phyloP scores from a whole-genome alignment of 2,888 invertebrate species.

The Exephanes ischioxanthus region DNA sequence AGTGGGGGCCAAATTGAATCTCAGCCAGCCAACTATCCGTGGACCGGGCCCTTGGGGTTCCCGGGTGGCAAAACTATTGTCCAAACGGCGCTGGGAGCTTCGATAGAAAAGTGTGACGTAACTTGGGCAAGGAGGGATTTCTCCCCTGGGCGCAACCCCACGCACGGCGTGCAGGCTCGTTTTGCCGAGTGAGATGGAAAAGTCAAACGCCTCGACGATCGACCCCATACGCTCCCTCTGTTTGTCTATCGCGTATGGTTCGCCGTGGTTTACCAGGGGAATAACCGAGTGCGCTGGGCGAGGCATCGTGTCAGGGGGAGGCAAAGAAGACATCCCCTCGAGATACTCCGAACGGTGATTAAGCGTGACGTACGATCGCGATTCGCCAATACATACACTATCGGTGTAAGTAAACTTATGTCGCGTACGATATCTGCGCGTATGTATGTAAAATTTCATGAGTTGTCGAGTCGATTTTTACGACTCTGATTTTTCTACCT shows the following conservation, averaged over 20 bases:
- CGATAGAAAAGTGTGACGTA: conserved; percentile 64
- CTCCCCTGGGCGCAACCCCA: conserved; percentile 70
- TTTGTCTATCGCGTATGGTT: conserved; percentile 81
- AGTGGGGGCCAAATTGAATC: conserved; percentile 80
- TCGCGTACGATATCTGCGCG: not conserved
- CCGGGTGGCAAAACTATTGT: conserved; percentile 72
- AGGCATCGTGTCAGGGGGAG: conserved; percentile 12
- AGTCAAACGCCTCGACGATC: conserved; percentile 72
- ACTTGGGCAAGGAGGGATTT: conserved; percentile 65
- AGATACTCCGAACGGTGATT: conserved; percentile 77
- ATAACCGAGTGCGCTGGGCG: conserved; percentile 52
- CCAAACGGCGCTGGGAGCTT: conserved; percentile 44
- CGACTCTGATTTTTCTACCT: conserved; percentile 11
- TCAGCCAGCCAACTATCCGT: conserved; percentile 77
- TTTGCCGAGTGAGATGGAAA: conserved; percentile 38
- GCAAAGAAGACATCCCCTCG: conserved; percentile 63
- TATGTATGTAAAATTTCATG: not conserved
- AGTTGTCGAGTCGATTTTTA: conserved; percentile 21
- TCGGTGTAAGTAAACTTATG: conserved; percentile 2
- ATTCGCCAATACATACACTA: conserved; percentile 1
- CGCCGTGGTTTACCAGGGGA: conserved; percentile 78
- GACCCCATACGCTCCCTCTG: conserved; percentile 78
- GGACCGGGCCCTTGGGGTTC: conserved; percentile 73
- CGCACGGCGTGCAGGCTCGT: conserved; percentile 62
- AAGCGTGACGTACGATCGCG: conserved; percentile 75